Base-by-base conservation (phyloP, 2,888 invertebrate genomes). In the Epinotia brunnichana region DNA sequence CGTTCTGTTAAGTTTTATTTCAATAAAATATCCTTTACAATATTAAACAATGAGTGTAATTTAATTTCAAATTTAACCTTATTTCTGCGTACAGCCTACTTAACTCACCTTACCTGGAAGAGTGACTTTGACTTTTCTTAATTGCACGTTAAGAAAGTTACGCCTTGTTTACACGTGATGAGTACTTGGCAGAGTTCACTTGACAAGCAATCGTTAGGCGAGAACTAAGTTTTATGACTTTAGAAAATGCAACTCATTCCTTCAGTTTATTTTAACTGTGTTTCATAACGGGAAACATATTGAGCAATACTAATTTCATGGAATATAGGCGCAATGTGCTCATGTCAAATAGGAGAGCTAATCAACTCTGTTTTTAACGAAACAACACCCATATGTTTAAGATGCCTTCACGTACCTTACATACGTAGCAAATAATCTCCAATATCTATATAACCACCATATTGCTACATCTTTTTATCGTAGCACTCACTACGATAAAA, bases 61-160 rank as follows among this genome's bases (percentile, higher is more conserved):
- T 15, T 15, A 44, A 15, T 44, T 44, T 35, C 35, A 9, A 35
- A 35, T 35, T 35, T 9, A 9, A 35, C 4, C 13, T 15, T 44
- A 62, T 44, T 48, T 15, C 44, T 19, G 15, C 9, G 39, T 24
- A 13, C 53, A n/a, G n/a, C 57, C 44, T 63, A 51, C n/a, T 63
- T 51, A 57, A 51, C n/a, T 63, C 57, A 57, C 24, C 63, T 62
- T 10, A 11, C 15, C 11, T 44, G 5, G 13, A 51, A 60, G n/a
- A n/a, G 53, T 66, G 64, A 71, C 41, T 60, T 53, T 41, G 21
- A 71, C 51, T 60, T 70, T 66, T 59, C n/a, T 41, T 54, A 39
- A 70, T 70, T 59, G 53, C 41, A 54, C 54, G 71, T 54, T 24
- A 53, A 63, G 63, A 63, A 63, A 59, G 60, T 41, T 56, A 66